Percentiles rank a stretch among this genome's conserved stretches.
These are phyloP conservation scores for Heteronetta atricapilla DNA, from an alignment of 2,113 vertebrate species.

Conservation along the genomic window DNA sequence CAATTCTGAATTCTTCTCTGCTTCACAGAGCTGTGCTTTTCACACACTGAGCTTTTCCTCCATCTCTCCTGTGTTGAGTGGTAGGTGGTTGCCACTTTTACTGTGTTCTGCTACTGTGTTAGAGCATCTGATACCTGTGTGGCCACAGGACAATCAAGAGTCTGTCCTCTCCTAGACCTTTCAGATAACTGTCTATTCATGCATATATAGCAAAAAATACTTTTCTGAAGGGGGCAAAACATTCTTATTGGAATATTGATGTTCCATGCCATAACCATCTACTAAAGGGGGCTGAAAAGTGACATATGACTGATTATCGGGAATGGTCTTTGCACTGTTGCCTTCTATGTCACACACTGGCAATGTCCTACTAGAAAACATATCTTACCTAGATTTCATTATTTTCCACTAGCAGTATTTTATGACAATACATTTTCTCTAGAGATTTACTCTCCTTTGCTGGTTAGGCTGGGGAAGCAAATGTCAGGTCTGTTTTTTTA, in stretches of 20 bases:
- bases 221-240: not conserved
- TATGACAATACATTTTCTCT: not conserved
- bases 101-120: not conserved
- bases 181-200: not conserved
- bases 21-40: not conserved
- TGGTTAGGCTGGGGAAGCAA: not conserved
- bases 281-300: not conserved
- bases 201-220: not conserved
- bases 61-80: not conserved
- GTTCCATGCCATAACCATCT: not conserved
- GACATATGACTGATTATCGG: not conserved
- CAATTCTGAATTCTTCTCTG: fast-evolving
- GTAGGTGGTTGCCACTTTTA: not conserved
- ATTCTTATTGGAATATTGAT: not conserved
- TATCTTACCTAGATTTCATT: not conserved
- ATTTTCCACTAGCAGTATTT: not conserved
- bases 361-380: not conserved
- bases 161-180: not conserved
- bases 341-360: not conserved
- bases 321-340: not conserved
- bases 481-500: not conserved
- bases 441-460: not conserved
- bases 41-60: not conserved
- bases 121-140: not conserved
- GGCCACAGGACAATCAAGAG: not conserved